Percentiles rank a stretch among this genome's conserved stretches.
These are phyloP conservation scores for Amblyopsis hoosieri DNA, from an alignment of 2,797 vertebrate genomes.

Conservation along the genomic window DNA sequence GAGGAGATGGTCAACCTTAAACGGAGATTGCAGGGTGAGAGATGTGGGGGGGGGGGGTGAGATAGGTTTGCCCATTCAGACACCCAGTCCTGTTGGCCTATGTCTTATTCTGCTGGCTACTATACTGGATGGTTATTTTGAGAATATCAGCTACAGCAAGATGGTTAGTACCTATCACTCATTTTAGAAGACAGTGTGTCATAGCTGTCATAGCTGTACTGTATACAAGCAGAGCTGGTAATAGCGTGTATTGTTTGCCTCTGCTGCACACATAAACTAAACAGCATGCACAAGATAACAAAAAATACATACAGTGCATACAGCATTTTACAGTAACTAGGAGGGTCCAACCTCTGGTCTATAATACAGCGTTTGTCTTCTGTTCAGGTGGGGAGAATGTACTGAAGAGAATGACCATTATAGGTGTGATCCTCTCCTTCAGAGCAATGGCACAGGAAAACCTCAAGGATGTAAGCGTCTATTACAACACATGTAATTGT, in stretches of 20 bases:
- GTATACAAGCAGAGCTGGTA: no score
- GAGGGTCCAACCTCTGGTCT: background rate
- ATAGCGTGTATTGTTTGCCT: no score
- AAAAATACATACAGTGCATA: no score
- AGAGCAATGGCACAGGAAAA: constrained; percentile 68
- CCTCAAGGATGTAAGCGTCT: constrained; percentile 81
- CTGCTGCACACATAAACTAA: no score
- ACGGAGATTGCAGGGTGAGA: constrained; percentile 84
- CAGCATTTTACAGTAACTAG: background rate
- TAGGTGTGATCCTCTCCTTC: constrained; percentile 70
- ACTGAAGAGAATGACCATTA: constrained; percentile 89
- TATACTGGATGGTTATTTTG: no score
- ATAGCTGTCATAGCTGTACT: no score
- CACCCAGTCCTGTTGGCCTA: background rate
- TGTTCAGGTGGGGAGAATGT: constrained; percentile 87
- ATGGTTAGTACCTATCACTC: background rate
- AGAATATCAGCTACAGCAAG: background rate
- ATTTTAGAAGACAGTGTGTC: no score
- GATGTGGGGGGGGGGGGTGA: constrained; percentile 4
- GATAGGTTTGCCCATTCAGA: background rate
- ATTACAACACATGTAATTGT: background rate
- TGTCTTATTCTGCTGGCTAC: no score
- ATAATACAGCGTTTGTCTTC: constrained; percentile 4
- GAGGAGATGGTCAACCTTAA: constrained; percentile 83
- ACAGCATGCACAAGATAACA: no score